Evolutionary conservation across 30 jellyfish, hydroid and myxozoan genomes (phyloP), one percentile per base, ranked within the genome.

Genomic region (Phacellophora camtschatica): DNA sequence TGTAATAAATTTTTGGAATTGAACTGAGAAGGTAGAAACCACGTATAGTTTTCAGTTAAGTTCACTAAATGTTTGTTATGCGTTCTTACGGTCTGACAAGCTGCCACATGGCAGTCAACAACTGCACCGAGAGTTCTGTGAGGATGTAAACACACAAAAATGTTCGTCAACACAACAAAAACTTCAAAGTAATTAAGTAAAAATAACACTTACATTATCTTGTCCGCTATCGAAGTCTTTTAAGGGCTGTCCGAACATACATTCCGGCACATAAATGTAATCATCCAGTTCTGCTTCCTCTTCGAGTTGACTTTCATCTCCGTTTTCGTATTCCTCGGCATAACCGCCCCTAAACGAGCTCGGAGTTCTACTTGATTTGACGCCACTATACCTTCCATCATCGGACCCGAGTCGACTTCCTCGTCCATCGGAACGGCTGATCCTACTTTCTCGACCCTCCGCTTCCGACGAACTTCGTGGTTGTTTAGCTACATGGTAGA

Each of bases 211-310:
- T 82, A 93, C 99, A 35, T 80, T 93, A 19, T 86, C 95, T 43
- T 93, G 95, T 20, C 90, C 97, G 59, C 97, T 79, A 71, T 93
- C 99, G 74, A 86, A 80, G 64, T 93, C 99, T 70, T 93, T 93
- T 18, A 93, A 65, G 45, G 99, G 99, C 53, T 82, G 88, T 13
- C 99, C 99, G 13, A 93, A 88, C 99, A 93, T 93, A 53, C 96
- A 80, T 56, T 93, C 77, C 13, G 99, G 99, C 51, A 86, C 99
- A 66, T 86, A 71, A 45, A 85, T 64, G 49, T 24, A 90, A 54
- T 84, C 89, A 32, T 74, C 96, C 5, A 46, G 76, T 34, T 77
- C 90, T 32, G 86, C 97, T 42, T 80, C 91, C 43, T 80, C 91
- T 3, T 80, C 91, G 33, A 46, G 66, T 4, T 71, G 84, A n/a